These are phyloP conservation scores for Synergus umbraculus DNA, from an alignment of 2,888 invertebrate species.

Conservation along the genomic window DNA sequence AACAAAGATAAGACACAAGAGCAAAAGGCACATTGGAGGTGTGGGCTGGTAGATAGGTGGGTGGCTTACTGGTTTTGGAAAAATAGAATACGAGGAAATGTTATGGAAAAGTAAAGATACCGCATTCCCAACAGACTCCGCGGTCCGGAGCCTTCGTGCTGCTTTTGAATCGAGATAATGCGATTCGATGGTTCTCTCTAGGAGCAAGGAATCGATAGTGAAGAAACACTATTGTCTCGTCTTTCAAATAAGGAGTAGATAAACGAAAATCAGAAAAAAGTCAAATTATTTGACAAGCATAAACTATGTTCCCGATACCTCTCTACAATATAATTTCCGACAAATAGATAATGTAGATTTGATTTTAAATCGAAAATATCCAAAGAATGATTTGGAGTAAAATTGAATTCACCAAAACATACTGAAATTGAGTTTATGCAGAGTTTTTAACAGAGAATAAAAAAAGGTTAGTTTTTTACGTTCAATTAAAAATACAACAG, in stretches of 20 bases:
- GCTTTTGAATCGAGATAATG: conserved; percentile 60
- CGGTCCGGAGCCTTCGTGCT: conserved; percentile 50
- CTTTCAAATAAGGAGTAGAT: background rate
- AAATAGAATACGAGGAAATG: conserved; percentile 51
- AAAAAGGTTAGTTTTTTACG: background rate
- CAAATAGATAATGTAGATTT: background rate
- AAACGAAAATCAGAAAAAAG: background rate
- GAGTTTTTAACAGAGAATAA: conserved; percentile 6
- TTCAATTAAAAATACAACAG: background rate
- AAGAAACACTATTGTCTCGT: background rate
- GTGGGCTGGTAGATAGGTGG: conserved; percentile 19
- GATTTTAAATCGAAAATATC: background rate
- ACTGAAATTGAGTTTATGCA: conserved; percentile 1
- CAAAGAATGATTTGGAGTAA: background rate
- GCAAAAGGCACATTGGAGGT: conserved; percentile 12
- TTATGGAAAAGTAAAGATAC: conserved; percentile 52
- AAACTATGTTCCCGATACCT: background rate
- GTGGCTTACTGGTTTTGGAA: conserved; percentile 42
- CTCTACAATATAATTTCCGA: background rate
- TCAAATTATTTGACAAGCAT: background rate
- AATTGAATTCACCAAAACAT: conserved; percentile 16
- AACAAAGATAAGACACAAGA: conserved; percentile 28
- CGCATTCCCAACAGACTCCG: conserved; percentile 47
- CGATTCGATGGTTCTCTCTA: conserved; percentile 53
- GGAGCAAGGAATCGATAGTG: conserved; percentile 53